phyloP scores from a whole-genome alignment of 2,888 invertebrate species.

The Andrena flavipes region DNA sequence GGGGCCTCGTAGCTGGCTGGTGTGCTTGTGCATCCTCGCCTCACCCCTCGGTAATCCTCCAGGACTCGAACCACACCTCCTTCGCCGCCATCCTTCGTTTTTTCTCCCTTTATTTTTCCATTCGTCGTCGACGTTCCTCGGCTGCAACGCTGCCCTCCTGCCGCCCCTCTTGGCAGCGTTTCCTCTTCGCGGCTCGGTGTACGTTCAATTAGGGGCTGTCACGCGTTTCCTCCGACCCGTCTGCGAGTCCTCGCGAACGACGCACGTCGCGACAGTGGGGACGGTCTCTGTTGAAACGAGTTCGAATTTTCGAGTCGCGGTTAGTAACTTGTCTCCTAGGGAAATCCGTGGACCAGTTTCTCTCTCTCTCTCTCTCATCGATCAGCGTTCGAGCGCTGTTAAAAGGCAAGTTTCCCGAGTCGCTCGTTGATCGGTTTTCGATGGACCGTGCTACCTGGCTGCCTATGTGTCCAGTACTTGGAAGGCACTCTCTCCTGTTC shows the following conservation, averaged over 20 bases:
- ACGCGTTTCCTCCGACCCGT: not conserved
- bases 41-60: slow-evolving; percentile 62
- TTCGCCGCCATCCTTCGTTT: slow-evolving; percentile 51
- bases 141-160: not conserved
- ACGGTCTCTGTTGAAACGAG: slow-evolving; percentile 39
- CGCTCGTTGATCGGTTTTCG: slow-evolving; percentile 1
- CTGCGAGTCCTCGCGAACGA: not conserved
- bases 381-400: not conserved
- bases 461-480: not conserved
- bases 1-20: slow-evolving; percentile 80
- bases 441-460: not conserved
- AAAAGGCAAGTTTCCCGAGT: not conserved
- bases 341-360: slow-evolving; percentile 29
- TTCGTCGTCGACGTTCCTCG: slow-evolving; percentile 4
- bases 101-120: slow-evolving; percentile 36
- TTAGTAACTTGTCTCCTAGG: not conserved
- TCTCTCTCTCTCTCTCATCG: slow-evolving; percentile 13
- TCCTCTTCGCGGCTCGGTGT: not conserved
- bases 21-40: slow-evolving; percentile 83
- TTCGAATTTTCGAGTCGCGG: slow-evolving; percentile 27
- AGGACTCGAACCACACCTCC: slow-evolving; percentile 56
- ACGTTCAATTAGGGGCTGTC: slow-evolving; percentile 4
- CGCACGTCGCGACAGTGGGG: not conserved
- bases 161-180: no score
- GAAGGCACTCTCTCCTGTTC: not conserved